These are phyloP conservation scores for Diorhabda elongata DNA, from an alignment of 1,140 invertebrate species.

Conservation along the genomic window DNA sequence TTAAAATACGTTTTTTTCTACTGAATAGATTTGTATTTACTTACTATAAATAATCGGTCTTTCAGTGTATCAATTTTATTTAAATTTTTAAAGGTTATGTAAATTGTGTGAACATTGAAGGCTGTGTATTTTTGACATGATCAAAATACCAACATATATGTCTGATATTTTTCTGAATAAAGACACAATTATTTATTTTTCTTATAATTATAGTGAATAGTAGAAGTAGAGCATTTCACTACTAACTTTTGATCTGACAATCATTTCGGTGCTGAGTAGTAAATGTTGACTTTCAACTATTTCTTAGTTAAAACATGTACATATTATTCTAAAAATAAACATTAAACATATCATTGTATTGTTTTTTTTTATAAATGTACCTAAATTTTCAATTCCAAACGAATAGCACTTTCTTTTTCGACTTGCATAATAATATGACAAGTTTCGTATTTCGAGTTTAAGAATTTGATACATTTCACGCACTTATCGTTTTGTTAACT, in stretches of 20 bases:
- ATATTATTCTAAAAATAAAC: not conserved
- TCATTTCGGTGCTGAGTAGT: not conserved
- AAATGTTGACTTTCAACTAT: not conserved
- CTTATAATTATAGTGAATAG: not conserved
- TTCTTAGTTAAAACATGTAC: not conserved
- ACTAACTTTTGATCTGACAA: not conserved
- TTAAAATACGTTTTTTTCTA: too few species aligned
- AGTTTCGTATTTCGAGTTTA: too few species aligned
- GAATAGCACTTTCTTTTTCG: too few species aligned
- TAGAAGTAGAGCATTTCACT: not conserved
- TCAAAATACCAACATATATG: not conserved
- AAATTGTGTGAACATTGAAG: constrained; percentile 4
- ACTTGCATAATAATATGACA: too few species aligned
- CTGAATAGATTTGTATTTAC: too few species aligned
- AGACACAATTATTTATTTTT: not conserved
- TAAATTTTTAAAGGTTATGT: not conserved
- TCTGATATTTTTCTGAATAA: not conserved
- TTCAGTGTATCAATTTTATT: too few species aligned
- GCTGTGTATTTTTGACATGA: not conserved
- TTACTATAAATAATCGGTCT: too few species aligned
- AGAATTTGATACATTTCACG: too few species aligned
- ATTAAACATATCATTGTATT: too few species aligned
- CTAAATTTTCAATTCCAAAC: too few species aligned
- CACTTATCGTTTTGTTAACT: too few species aligned
- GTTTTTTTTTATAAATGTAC: too few species aligned